A percentile compares a stretch with the other conserved stretches of the same genome.
These are phyloP conservation scores for Mirza zaza DNA, from an alignment of 2,113 vertebrate genomes.

Conservation along the genomic window DNA sequence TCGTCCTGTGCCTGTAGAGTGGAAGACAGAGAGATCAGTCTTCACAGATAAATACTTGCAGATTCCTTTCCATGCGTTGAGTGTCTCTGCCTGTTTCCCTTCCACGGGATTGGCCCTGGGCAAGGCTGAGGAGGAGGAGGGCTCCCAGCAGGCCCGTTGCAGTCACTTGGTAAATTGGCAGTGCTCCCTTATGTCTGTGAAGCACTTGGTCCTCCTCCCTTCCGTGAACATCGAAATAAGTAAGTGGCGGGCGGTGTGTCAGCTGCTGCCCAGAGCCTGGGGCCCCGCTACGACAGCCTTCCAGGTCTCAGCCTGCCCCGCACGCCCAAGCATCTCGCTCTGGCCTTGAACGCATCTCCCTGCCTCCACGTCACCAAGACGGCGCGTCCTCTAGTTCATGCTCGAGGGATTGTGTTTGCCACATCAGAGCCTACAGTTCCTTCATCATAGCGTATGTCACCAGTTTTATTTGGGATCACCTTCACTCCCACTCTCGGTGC, in stretches of 20 bases:
- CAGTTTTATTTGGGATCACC: neutral
- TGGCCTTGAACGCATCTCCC: neutral
- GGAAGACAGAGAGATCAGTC: neutral
- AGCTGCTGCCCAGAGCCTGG: accelerated
- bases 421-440: neutral
- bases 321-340: neutral
- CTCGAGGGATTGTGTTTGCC: neutral
- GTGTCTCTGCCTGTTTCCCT: neutral
- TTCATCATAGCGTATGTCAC: neutral
- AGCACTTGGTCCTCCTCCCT: neutral
- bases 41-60: neutral
- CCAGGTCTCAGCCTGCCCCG: too few species aligned
- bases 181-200: neutral
- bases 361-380: neutral
- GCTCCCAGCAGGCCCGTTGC: accelerated
- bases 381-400: too few species aligned
- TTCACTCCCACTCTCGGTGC: accelerated
- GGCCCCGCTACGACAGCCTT: accelerated
- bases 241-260: accelerated
- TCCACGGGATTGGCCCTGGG: neutral
- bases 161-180: accelerated
- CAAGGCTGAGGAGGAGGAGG: accelerated
- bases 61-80: too few species aligned
- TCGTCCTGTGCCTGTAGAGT: accelerated
- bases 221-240: accelerated